phyloP scores from a whole-genome alignment of 1,140 invertebrate species.

The Cyclina sinensis region DNA sequence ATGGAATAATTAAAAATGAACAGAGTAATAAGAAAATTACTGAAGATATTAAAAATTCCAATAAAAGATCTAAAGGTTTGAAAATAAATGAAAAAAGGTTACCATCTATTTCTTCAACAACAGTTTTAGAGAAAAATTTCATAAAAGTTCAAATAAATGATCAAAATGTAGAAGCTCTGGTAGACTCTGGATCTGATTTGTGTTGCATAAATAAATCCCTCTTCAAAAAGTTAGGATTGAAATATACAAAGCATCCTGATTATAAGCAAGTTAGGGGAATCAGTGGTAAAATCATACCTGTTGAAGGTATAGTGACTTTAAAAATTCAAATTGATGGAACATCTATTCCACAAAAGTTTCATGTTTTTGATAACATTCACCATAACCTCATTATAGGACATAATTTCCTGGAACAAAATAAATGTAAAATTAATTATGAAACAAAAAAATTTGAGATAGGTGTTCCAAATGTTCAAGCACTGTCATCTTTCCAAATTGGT shows the following conservation, averaged over 20 bases:
- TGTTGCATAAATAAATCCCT: constrained; percentile 13
- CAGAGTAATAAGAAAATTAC: not conserved
- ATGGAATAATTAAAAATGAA: not conserved
- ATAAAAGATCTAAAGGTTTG: too few relatives aligned
- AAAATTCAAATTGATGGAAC: not conserved
- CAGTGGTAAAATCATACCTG: constrained; percentile 12
- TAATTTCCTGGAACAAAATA: constrained; percentile 19
- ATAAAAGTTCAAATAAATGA: not conserved
- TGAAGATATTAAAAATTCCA: not conserved
- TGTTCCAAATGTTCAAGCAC: not conserved
- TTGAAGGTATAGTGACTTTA: constrained; percentile 19
- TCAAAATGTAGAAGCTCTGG: not conserved
- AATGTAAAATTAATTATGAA: constrained; percentile 34
- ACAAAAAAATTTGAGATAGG: not conserved
- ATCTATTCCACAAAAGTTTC: not conserved
- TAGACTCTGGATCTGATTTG: constrained; percentile 17
- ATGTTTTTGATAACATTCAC: constrained; percentile 51
- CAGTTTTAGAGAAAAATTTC: not conserved
- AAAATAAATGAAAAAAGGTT: too few relatives aligned
- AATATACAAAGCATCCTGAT: not conserved
- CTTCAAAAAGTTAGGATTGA: not conserved
- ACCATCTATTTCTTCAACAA: not conserved
- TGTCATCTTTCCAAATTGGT: not conserved
- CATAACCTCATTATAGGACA: not conserved
- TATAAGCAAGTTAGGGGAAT: constrained; percentile 7